Percentiles rank a stretch among this genome's conserved stretches.
phyloP scores from a whole-genome alignment of 2,797 vertebrate genomes.

The Tinamus major region DNA sequence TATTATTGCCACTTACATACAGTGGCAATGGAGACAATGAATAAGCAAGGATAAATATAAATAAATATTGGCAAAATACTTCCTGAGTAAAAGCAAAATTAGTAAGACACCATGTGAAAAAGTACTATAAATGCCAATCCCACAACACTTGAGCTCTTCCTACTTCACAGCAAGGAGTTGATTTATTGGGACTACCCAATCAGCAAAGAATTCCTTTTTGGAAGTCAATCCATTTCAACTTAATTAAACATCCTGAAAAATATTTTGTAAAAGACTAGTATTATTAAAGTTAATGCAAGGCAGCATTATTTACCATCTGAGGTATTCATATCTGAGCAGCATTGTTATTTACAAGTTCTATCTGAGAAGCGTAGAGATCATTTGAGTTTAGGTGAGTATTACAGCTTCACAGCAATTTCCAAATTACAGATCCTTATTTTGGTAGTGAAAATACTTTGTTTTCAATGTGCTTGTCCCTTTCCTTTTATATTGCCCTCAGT shows the following conservation, averaged over 20 bases:
- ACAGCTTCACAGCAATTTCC: slow-evolving; percentile 52
- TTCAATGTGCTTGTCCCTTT: slow-evolving; percentile 40
- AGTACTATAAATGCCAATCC: slow-evolving; percentile 17
- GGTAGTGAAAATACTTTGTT: slow-evolving; percentile 53
- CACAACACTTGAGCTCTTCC: background rate
- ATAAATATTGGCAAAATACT: slow-evolving; percentile 3
- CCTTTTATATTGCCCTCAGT: background rate
- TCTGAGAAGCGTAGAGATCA: slow-evolving; percentile 64
- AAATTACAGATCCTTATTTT: slow-evolving; percentile 58
- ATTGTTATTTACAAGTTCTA: slow-evolving; percentile 57
- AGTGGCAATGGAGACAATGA: background rate
- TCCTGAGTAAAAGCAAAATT: background rate
- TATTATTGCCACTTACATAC: background rate
- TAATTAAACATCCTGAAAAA: slow-evolving; percentile 63
- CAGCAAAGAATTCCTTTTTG: slow-evolving; percentile 48
- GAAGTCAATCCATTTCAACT: slow-evolving; percentile 39
- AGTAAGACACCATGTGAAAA: background rate
- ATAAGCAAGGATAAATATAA: background rate
- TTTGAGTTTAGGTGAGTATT: slow-evolving; percentile 52
- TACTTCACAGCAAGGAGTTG: slow-evolving; percentile 46
- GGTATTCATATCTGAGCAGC: background rate
- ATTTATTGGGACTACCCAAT: slow-evolving; percentile 8
- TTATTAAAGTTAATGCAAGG: slow-evolving; percentile 57
- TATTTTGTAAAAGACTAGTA: slow-evolving; percentile 58
- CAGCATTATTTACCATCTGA: slow-evolving; percentile 62